phyloP scores from a whole-genome alignment of 2,888 invertebrate genomes.

The Sarcophaga variegata region DNA sequence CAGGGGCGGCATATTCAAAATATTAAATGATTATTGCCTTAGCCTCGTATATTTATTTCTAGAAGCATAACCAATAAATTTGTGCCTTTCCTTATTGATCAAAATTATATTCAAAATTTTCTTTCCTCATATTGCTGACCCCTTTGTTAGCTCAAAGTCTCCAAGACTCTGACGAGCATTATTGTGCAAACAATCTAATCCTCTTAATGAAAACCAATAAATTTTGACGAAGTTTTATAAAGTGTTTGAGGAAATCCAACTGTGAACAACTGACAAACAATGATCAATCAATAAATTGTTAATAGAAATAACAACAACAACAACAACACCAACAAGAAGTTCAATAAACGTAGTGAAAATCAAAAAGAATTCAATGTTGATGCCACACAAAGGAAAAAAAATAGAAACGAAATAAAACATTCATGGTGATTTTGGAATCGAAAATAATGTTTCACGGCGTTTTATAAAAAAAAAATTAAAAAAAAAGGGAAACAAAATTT shows the following conservation, averaged over 20 bases:
- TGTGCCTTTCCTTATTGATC: too few relatives aligned
- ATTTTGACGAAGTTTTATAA: neutral
- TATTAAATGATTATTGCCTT: too few relatives aligned
- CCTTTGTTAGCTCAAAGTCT: neutral
- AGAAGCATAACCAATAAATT: too few relatives aligned
- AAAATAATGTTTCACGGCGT: constrained; percentile 58
- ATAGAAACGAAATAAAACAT: neutral
- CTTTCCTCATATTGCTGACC: neutral
- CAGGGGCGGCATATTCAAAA: too few relatives aligned
- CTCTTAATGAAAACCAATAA: constrained; percentile 47
- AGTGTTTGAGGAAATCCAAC: constrained; percentile 45
- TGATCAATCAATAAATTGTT: constrained; percentile 69
- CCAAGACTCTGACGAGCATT: constrained; percentile 28
- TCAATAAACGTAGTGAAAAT: constrained; percentile 49
- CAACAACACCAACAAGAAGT: constrained; percentile 49
- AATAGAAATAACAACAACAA: constrained; percentile 31
- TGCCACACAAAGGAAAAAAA: constrained; percentile 31
- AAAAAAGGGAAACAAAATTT: too few relatives aligned
- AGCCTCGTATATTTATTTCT: too few relatives aligned
- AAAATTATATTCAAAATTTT: too few relatives aligned
- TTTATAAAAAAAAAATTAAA: constrained; percentile 18
- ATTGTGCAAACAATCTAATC: constrained; percentile 56
- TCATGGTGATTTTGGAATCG: constrained; percentile 42
- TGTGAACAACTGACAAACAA: constrained; percentile 69
- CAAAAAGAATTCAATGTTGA: constrained; percentile 38